These are phyloP conservation scores for Drosophila grimshawi DNA, from an alignment of 1,140 invertebrate genomes.

Conservation along the genomic window DNA sequence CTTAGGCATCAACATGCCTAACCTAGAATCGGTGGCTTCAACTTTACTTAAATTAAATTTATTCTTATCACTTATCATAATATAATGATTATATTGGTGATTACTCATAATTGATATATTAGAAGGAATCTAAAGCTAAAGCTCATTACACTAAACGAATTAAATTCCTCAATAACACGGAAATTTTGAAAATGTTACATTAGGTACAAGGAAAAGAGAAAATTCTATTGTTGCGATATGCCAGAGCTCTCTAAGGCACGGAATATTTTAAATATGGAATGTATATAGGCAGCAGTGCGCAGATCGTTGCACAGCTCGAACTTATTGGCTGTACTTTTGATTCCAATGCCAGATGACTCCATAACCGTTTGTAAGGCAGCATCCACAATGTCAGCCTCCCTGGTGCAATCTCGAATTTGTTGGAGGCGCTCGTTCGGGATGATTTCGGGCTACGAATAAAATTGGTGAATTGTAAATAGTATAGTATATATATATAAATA, in stretches of 20 bases:
- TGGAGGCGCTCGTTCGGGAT: constrained; percentile 88
- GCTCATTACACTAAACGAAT: too few relatives aligned
- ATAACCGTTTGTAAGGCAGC: constrained; percentile 93
- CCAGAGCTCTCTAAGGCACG: constrained; percentile 91
- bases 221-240: constrained; percentile 61
- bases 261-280: constrained; percentile 93
- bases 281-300: constrained; percentile 93
- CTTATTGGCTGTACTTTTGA: constrained; percentile 89
- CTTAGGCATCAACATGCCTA: too few relatives aligned
- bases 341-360: constrained; percentile 88
- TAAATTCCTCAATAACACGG: too few relatives aligned
- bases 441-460: constrained; percentile 84
- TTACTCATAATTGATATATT: too few relatives aligned
- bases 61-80: too few relatives aligned
- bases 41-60: too few relatives aligned
- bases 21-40: too few relatives aligned
- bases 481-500: neutral
- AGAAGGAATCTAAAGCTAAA: too few relatives aligned
- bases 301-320: constrained; percentile 92
- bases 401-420: constrained; percentile 85
- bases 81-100: too few relatives aligned
- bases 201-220: neutral
- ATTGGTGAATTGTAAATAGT: too few relatives aligned
- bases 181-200: too few relatives aligned
- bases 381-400: constrained; percentile 93